Base-by-base conservation (phyloP, 2,888 invertebrate genomes). In the Plagodis dolabraria region DNA sequence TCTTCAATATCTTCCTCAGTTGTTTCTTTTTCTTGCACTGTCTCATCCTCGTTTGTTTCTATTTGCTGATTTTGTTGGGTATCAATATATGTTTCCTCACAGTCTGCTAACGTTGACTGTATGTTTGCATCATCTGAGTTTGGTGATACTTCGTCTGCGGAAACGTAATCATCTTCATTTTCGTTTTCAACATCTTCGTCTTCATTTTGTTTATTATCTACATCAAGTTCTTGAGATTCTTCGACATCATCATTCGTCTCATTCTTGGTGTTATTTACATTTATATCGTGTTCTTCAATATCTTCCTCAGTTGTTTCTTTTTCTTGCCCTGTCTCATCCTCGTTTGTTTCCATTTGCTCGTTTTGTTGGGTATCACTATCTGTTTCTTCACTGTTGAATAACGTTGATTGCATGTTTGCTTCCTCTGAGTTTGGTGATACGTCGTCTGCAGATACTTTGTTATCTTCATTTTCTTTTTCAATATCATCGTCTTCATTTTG, bases 291-390 rank as follows among this genome's bases (percentile, higher is more conserved):
- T n/a, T n/a, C n/a, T n/a, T n/a, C n/a, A n/a, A n/a, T n/a, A n/a
- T n/a, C n/a, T n/a, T n/a, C n/a, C n/a, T n/a, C n/a, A n/a, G 46
- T 33, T n/a, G 7, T 42, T 42, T 8, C 42, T n/a, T 0, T 42
- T 35, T 11, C 43, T 42, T 49, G 49, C 12, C 22, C n/a, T 2
- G 47, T 46, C 5, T 22, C 47, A 33, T 53, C 38, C 34, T 42
- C 10, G n/a, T 53, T 34, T 47, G 42, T 34, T 47, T 54, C 47
- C 0, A 10, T 5, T 48, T 57, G 50, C 12, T 44, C 40, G 38
- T 34, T 33, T 43, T 12, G 7, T 10, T 54, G 34, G 6, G 12
- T 43, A 8, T 51, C 51, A 34, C 11, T 35, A 12, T 43, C 11
- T 9, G 34, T 9, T 33, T 51, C 35, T 6, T 51, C 43, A 10